phyloP scores from a whole-genome alignment of 2,113 vertebrate genomes.

The Labrus mixtus region DNA sequence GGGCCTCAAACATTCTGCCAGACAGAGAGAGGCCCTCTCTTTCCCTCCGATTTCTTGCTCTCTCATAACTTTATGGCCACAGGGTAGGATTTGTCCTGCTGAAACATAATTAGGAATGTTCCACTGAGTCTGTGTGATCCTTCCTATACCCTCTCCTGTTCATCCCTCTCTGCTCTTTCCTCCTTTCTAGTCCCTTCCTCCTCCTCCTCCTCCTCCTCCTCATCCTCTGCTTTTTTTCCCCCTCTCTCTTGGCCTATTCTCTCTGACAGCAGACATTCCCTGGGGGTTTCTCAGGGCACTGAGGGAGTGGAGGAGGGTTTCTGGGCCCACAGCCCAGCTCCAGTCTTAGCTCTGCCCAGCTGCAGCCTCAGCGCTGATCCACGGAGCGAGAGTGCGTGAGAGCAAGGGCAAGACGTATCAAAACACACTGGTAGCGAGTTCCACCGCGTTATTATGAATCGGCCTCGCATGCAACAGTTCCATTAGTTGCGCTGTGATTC shows the following conservation, averaged over 20 bases:
- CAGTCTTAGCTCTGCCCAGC: constrained; percentile 72
- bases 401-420: constrained; percentile 62
- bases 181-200: constrained; percentile 37
- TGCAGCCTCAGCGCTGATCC: constrained; percentile 69
- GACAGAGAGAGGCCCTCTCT: constrained; percentile 47
- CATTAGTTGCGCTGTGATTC: constrained; percentile 58
- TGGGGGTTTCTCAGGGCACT: constrained; percentile 73
- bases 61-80: constrained; percentile 64
- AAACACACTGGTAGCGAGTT: constrained; percentile 66
- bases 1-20: constrained; percentile 27
- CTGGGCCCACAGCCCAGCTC: constrained; percentile 73
- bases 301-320: constrained; percentile 57
- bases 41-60: constrained; percentile 49
- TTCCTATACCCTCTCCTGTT: constrained; percentile 47
- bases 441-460: constrained; percentile 61
- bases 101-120: constrained; percentile 79
- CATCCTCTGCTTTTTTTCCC: constrained; percentile 28
- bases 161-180: constrained; percentile 50
- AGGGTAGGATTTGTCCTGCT: constrained; percentile 73
- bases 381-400: constrained; percentile 71
- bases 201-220: not conserved
- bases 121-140: constrained; percentile 65
- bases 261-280: constrained; percentile 77
- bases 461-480: constrained; percentile 65
- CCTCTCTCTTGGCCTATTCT: constrained; percentile 64